phyloP scores from a whole-genome alignment of 1,140 invertebrate species.

The Bombus balteatus region DNA sequence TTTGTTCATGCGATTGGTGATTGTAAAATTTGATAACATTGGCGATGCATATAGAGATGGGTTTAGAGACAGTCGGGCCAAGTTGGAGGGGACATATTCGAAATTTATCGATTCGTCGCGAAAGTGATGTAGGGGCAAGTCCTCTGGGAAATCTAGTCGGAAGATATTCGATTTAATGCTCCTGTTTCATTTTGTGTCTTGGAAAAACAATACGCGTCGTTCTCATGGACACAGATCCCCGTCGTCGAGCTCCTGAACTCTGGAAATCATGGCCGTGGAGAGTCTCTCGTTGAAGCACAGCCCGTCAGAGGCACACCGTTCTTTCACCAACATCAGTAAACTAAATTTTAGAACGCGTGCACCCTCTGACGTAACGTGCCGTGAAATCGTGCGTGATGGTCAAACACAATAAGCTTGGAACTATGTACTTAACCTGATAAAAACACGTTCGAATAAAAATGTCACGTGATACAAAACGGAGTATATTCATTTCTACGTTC shows the following conservation, averaged over 20 bases:
- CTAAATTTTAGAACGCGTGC: neutral
- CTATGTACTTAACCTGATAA: slow-evolving; percentile 62
- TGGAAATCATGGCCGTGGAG: slow-evolving; percentile 34
- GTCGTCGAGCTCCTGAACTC: slow-evolving; percentile 35
- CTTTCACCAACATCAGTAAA: neutral
- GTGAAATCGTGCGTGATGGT: slow-evolving; percentile 59
- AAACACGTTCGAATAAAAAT: slow-evolving; percentile 66
- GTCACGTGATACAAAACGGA: slow-evolving; percentile 48
- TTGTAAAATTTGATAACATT: neutral
- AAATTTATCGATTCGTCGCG: slow-evolving; percentile 42
- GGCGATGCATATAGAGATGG: neutral
- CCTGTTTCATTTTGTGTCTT: neutral
- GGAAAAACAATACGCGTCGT: slow-evolving; percentile 21
- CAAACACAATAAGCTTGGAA: slow-evolving; percentile 64
- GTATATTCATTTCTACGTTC: neutral
- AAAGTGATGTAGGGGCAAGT: neutral
- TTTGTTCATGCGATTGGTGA: neutral
- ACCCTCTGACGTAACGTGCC: slow-evolving; percentile 24
- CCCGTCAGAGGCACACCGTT: neutral
- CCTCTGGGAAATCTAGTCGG: slow-evolving; percentile 31
- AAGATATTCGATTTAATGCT: slow-evolving; percentile 34
- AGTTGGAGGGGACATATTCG: neutral
- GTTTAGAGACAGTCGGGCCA: neutral
- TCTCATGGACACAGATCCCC: neutral
- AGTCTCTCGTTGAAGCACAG: slow-evolving; percentile 40